A percentile compares a stretch with the other conserved stretches of the same genome.
These are phyloP conservation scores for Pandion haliaetus DNA, from an alignment of 2,113 vertebrate species.

Conservation along the genomic window DNA sequence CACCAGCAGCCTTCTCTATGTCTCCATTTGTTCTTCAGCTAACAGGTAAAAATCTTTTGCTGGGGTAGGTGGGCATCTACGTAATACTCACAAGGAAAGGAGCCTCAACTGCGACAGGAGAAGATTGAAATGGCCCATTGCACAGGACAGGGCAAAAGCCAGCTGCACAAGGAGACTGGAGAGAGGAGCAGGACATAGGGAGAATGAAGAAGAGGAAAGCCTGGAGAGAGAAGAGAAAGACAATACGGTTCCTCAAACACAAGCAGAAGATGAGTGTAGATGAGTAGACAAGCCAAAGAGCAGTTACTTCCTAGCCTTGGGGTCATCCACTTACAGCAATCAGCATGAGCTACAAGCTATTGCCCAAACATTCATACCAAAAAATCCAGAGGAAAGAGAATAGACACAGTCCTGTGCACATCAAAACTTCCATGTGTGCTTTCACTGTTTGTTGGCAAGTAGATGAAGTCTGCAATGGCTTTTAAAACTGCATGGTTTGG, in stretches of 20 bases:
- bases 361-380: neutral
- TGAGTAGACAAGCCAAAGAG: neutral
- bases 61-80: neutral
- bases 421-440: neutral
- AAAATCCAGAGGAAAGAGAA: neutral
- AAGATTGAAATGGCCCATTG: neutral
- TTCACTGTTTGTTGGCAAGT: neutral
- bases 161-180: neutral
- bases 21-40: neutral
- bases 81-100: neutral
- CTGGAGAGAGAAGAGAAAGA: neutral
- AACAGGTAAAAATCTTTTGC: neutral
- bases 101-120: accelerated
- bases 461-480: neutral
- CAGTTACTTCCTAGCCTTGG: neutral
- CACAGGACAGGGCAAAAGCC: neutral
- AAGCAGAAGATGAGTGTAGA: neutral
- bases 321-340: neutral
- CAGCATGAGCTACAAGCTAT: neutral
- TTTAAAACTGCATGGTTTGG: neutral
- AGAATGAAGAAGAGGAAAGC: neutral
- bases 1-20: neutral
- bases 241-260: neutral
- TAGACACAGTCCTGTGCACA: neutral
- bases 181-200: neutral